Evolutionary conservation across 2,888 invertebrate genomes (phyloP).

Genomic region (Bimastos eiseni): DNA sequence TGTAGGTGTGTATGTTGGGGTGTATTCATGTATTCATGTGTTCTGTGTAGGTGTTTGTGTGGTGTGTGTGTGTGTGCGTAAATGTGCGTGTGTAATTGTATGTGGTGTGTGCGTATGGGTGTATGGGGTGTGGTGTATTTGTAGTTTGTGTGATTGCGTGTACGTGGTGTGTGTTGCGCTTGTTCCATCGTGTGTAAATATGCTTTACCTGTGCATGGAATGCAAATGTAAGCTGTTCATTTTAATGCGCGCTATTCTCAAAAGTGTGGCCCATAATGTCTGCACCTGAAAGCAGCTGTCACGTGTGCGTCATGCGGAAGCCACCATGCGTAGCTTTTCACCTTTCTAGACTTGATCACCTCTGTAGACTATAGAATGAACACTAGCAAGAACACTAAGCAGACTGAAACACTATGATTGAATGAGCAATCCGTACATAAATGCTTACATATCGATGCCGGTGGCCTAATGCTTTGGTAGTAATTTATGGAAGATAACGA

Average conservation of each 20-base stretch:
- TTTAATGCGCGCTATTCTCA: background rate
- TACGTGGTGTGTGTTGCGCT: too few relatives aligned
- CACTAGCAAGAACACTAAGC: too few relatives aligned
- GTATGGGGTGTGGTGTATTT: background rate
- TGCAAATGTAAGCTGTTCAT: too few relatives aligned
- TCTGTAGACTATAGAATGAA: background rate
- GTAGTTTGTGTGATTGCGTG: too few relatives aligned
- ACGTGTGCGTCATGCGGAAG: background rate
- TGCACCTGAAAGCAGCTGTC: background rate
- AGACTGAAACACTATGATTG: too few relatives aligned
- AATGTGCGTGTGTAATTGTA: background rate
- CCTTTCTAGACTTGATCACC: background rate
- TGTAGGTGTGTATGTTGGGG: too few relatives aligned
- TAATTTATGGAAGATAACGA: background rate
- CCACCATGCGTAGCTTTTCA: background rate
- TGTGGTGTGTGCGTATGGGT: background rate
- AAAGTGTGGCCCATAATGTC: background rate
- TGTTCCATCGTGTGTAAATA: too few relatives aligned
- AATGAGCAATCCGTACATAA: too few relatives aligned
- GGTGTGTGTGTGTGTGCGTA: slow-evolving; percentile 8
- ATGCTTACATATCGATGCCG: too few relatives aligned
- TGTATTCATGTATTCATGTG: background rate
- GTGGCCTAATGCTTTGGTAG: background rate
- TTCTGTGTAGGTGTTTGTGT: background rate
- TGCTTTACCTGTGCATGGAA: too few relatives aligned